Evolutionary conservation across 2,888 invertebrate species (phyloP), one percentile per base, ranked within the genome.

Genomic region (Drosophila melanosoma): DNA sequence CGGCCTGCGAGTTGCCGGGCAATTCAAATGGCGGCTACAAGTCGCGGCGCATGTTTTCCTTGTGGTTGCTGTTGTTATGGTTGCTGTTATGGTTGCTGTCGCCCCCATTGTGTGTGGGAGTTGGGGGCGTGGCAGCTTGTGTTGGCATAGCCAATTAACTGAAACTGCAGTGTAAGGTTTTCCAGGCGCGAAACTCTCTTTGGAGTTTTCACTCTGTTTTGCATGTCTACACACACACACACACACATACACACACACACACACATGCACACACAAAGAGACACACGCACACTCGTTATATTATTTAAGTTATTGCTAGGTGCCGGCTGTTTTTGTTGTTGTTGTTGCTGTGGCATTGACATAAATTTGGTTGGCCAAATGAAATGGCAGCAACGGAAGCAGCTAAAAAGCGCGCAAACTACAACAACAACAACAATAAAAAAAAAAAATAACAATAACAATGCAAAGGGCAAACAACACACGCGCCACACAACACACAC

Each of bases 101-200:
- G 79, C 57, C 61, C 54, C 1, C 26, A 26, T 2, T n/a, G 36
- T 40, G 66, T 40, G 40, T 49, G 26, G 40, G 10, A 33, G 62
- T 26, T 36, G 57, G 20, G 20, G 80, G 69, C 53, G 69, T 67
- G 75, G 38, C 56, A 35, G 63, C 33, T 20, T 66, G 62, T 76
- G 69, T 73, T 67, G 52, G 64, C 68, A 72, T 74, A 83, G 83
- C 89, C 89, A 89, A 89, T 85, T 88, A 87, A 87, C 90, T 80
- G 76, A 88, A 87, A 87, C 81, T 87, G 86, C 88, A 87, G 83
- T 85, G 86, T 85, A 89, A 89, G 87, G 86, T 89, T 87, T 74
- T 69, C 81, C 71, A 74, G 67, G 60, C 69, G 69, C 77, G 59
- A 77, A 79, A 65, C 68, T 59, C 56, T 29, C 53, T 42, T 67